phyloP scores from a whole-genome alignment of 2,113 vertebrate species.

The Tringa solitaria region DNA sequence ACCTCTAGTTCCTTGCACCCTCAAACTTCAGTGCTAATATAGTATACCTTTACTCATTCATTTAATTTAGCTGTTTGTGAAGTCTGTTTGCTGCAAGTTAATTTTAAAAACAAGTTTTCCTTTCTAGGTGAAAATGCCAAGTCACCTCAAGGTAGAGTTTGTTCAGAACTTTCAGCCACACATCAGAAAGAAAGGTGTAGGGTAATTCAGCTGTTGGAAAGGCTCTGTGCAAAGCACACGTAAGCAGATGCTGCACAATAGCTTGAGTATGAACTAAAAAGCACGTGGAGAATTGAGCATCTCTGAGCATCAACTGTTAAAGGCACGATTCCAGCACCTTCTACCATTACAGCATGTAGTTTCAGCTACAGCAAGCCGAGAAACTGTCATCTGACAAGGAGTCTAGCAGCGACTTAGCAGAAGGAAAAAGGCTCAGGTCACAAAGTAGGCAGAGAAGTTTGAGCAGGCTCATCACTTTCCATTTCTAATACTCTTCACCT shows the following conservation, averaged over 20 bases:
- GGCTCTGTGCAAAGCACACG: background rate
- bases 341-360: background rate
- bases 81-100: background rate
- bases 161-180: background rate
- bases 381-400: background rate
- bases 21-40: background rate
- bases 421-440: background rate
- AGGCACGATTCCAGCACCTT: background rate
- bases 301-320: background rate
- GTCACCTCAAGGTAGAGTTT: background rate
- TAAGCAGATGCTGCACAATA: background rate
- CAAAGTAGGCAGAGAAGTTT: background rate
- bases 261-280: background rate
- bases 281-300: background rate
- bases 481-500: background rate
- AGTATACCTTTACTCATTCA: background rate
- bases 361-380: background rate
- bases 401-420: background rate
- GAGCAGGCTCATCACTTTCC: background rate
- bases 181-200: background rate
- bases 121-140: background rate
- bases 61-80: background rate
- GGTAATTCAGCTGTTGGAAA: background rate
- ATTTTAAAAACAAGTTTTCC: background rate
- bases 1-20: background rate